These are phyloP conservation scores for Pachyramphus minor DNA, from an alignment of 2,113 vertebrate species.

Conservation along the genomic window DNA sequence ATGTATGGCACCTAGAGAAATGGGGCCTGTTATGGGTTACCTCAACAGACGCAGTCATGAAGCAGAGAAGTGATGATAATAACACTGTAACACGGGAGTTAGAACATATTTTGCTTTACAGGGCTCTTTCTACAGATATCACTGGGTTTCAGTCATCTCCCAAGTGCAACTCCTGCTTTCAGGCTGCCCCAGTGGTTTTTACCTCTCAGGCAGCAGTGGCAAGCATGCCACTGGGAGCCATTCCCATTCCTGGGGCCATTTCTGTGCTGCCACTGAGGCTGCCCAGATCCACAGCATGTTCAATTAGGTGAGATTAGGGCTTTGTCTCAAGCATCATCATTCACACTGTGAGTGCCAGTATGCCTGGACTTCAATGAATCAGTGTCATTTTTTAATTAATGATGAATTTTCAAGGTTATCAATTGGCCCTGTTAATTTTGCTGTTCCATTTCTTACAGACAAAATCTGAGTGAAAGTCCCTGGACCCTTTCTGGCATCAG, in stretches of 20 bases:
- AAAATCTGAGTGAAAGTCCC: background rate
- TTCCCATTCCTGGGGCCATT: background rate
- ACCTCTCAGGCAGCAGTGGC: background rate
- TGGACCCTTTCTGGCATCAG: background rate
- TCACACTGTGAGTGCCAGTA: background rate
- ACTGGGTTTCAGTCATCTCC: background rate
- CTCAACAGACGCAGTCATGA: background rate
- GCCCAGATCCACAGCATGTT: fast-evolving
- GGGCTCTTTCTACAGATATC: background rate
- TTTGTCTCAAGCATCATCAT: background rate
- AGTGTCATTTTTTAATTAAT: background rate
- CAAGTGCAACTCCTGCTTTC: background rate
- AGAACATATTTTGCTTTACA: background rate
- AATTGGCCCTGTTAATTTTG: background rate
- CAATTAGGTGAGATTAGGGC: background rate
- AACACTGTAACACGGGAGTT: background rate
- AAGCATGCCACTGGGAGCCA: background rate
- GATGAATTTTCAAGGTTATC: background rate
- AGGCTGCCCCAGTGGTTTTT: background rate
- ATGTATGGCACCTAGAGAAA: background rate
- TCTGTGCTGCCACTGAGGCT: background rate
- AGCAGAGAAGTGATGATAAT: background rate
- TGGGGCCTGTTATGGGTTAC: background rate
- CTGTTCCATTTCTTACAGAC: background rate
- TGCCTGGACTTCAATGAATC: background rate